Evolutionary conservation across 2,797 vertebrate genomes (phyloP).

Genomic region (Micropoecilia bifurca): DNA sequence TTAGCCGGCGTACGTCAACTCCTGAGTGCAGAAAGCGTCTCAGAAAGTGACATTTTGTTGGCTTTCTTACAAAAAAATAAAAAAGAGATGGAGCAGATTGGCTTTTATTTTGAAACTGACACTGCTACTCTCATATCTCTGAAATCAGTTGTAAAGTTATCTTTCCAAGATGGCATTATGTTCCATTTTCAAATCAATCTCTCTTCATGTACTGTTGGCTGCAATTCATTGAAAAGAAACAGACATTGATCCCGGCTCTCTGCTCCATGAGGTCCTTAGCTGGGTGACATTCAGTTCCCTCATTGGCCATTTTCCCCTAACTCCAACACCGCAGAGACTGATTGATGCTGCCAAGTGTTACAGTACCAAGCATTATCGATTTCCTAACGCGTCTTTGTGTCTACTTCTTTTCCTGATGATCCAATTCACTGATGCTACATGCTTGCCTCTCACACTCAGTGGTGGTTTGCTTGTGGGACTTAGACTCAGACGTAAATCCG

Average conservation of each 20-base stretch:
- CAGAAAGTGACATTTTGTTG: slow-evolving; percentile 27
- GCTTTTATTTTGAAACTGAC: slow-evolving; percentile 43
- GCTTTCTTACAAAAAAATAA: neutral
- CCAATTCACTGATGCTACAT: slow-evolving; percentile 60
- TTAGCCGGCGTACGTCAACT: slow-evolving; percentile 18
- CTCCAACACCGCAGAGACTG: slow-evolving; percentile 47
- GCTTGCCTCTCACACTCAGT: slow-evolving; percentile 38
- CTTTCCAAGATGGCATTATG: slow-evolving; percentile 52
- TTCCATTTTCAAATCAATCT: slow-evolving; percentile 72
- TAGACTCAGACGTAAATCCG: slow-evolving; percentile 31
- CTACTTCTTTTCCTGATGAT: slow-evolving; percentile 60
- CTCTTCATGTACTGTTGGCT: slow-evolving; percentile 41
- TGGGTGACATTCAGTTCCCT: slow-evolving; percentile 47
- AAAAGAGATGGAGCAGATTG: slow-evolving; percentile 19
- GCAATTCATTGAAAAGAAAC: slow-evolving; percentile 56
- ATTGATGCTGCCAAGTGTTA: slow-evolving; percentile 71
- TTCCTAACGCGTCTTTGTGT: slow-evolving; percentile 55
- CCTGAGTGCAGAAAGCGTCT: slow-evolving; percentile 22
- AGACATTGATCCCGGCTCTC: slow-evolving; percentile 63
- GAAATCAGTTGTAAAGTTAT: slow-evolving; percentile 30
- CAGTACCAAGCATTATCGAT: slow-evolving; percentile 70
- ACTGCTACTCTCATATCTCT: slow-evolving; percentile 8
- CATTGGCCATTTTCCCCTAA: slow-evolving; percentile 50
- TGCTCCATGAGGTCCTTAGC: slow-evolving; percentile 45
- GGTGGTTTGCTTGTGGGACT: slow-evolving; percentile 44